phyloP scores from a whole-genome alignment of 1,140 invertebrate genomes.

The Pristionchus pacificus region DNA sequence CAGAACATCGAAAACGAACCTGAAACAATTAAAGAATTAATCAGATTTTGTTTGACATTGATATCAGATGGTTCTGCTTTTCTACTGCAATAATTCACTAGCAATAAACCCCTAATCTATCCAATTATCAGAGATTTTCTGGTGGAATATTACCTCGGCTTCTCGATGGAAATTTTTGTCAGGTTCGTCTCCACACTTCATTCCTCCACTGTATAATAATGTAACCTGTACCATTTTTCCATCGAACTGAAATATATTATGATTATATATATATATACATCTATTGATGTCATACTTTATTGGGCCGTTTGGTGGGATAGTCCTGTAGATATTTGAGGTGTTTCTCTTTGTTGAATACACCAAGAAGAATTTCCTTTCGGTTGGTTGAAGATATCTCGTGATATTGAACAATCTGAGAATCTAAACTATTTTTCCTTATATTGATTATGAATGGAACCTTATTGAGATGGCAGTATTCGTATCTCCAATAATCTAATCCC shows the following conservation, averaged over 20 bases:
- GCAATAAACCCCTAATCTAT: too few relatives aligned
- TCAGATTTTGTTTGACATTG: too few relatives aligned
- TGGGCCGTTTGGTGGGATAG: slow-evolving; percentile 18
- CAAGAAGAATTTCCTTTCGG: slow-evolving; percentile 28
- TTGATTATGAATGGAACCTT: slow-evolving; percentile 6
- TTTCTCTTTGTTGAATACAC: slow-evolving; percentile 25
- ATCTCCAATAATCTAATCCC: slow-evolving; percentile 36
- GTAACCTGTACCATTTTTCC: slow-evolving; percentile 25
- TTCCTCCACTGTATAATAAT: slow-evolving; percentile 30
- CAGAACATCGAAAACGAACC: too few relatives aligned
- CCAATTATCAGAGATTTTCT: too few relatives aligned
- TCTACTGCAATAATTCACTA: too few relatives aligned
- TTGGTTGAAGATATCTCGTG: slow-evolving; percentile 23
- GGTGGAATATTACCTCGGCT: too few relatives aligned
- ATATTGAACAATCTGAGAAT: slow-evolving; percentile 23
- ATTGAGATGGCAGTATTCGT: slow-evolving; percentile 36
- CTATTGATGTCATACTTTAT: slow-evolving; percentile 8
- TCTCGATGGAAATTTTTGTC: too few relatives aligned
- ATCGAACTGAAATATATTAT: slow-evolving; percentile 25
- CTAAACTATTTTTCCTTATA: background rate
- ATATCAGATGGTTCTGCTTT: too few relatives aligned
- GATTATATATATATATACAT: background rate
- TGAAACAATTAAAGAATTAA: too few relatives aligned
- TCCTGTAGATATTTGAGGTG: too few relatives aligned
- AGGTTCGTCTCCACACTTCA: slow-evolving; percentile 34